A percentile compares a stretch with the other conserved stretches of the same genome.
Evolutionary conservation across 2,888 invertebrate species (phyloP).

Genomic region (Oligia latruncula): DNA sequence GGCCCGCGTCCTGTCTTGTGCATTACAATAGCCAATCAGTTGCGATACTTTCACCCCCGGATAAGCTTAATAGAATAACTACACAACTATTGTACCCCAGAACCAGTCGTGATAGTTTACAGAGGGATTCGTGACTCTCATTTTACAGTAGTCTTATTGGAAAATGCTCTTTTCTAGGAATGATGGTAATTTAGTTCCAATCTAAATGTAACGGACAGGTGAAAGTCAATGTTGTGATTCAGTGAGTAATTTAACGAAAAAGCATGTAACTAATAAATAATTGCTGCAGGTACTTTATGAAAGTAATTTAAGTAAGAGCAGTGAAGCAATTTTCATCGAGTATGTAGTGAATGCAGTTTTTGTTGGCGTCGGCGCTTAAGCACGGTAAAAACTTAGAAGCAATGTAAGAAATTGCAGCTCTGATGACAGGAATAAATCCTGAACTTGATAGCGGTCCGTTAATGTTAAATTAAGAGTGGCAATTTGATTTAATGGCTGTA

Average conservation of each 20-base stretch:
- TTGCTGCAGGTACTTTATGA: constrained; percentile 57
- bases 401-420: constrained; percentile 77
- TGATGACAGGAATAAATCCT: constrained; percentile 67
- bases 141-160: constrained; percentile 86
- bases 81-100: constrained; percentile 83
- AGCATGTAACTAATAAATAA: constrained; percentile 66
- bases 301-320: constrained; percentile 62
- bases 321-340: constrained; percentile 56
- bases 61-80: constrained; percentile 86
- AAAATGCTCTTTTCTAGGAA: constrained; percentile 82
- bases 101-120: constrained; percentile 86
- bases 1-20: constrained; percentile 75
- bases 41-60: constrained; percentile 86
- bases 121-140: constrained; percentile 87
- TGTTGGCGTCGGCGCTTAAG: constrained; percentile 43
- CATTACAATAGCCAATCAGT: constrained; percentile 85
- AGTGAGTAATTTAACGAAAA: constrained; percentile 68
- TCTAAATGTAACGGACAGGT: constrained; percentile 82
- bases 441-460: constrained; percentile 71
- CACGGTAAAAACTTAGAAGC: constrained; percentile 72
- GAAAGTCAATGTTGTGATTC: constrained; percentile 80
- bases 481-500: constrained; percentile 79
- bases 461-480: constrained; percentile 76
- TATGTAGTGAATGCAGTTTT: constrained; percentile 58
- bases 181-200: constrained; percentile 82